phyloP scores from a whole-genome alignment of 2,888 invertebrate genomes.

The Leptogaster cylindrica region DNA sequence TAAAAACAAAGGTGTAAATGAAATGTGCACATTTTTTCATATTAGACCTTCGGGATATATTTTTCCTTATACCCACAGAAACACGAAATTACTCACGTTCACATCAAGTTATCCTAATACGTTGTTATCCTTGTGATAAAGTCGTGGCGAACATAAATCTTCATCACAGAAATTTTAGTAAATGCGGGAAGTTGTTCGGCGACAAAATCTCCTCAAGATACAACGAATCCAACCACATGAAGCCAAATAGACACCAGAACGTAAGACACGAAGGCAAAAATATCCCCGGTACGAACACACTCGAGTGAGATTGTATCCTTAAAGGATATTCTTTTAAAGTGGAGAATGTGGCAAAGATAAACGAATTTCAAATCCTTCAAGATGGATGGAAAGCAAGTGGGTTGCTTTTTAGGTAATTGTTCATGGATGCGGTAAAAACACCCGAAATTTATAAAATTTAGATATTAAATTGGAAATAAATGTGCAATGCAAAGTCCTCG shows the following conservation, averaged over 20 bases:
- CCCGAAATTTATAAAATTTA: neutral
- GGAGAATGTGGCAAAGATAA: constrained; percentile 35
- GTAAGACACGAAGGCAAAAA: constrained; percentile 25
- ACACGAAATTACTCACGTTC: constrained; percentile 20
- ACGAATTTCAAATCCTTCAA: constrained; percentile 42
- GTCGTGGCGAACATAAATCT: constrained; percentile 39
- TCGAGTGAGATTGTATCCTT: constrained; percentile 36
- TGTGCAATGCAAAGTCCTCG: no score
- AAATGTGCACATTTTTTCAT: no score
- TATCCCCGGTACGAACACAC: constrained; percentile 24
- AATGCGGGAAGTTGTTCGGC: constrained; percentile 36
- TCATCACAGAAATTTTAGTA: constrained; percentile 41
- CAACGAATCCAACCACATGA: constrained; percentile 33
- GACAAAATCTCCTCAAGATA: constrained; percentile 39
- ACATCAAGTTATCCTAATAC: constrained; percentile 27
- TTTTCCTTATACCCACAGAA: neutral
- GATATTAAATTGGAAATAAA: constrained; percentile 25
- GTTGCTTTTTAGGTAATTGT: constrained; percentile 41
- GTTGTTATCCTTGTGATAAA: constrained; percentile 39
- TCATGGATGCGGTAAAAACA: constrained; percentile 22
- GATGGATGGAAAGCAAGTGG: constrained; percentile 37
- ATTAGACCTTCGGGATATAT: no score
- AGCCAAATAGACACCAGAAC: constrained; percentile 20
- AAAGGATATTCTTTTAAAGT: constrained; percentile 36
- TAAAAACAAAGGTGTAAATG: no score